phyloP scores from a whole-genome alignment of 2,888 invertebrate species.

The Napeogenes inachia region DNA sequence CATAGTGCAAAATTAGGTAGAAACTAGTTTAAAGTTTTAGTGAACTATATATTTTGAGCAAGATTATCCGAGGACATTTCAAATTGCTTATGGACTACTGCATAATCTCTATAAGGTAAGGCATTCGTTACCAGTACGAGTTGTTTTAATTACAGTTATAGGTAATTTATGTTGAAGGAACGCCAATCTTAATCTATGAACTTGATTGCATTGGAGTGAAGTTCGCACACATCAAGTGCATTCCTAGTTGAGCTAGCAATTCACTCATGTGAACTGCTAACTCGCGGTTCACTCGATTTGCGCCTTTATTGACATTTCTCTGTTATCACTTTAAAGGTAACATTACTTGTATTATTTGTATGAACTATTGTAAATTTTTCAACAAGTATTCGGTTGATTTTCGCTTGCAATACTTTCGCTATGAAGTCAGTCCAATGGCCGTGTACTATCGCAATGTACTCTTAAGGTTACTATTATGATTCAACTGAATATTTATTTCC shows the following conservation, averaged over 20 bases:
- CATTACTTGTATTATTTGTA: neutral
- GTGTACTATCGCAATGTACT: slow-evolving; percentile 17
- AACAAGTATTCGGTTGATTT: slow-evolving; percentile 19
- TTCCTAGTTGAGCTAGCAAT: slow-evolving; percentile 61
- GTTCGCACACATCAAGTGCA: slow-evolving; percentile 56
- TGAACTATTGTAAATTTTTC: neutral
- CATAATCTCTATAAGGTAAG: slow-evolving; percentile 55
- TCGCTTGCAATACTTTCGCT: slow-evolving; percentile 5
- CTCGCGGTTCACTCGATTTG: slow-evolving; percentile 38
- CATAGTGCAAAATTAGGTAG: slow-evolving; percentile 66
- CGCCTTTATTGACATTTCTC: slow-evolving; percentile 36
- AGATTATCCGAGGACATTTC: slow-evolving; percentile 18
- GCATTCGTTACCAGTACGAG: slow-evolving; percentile 31
- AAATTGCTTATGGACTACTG: slow-evolving; percentile 60
- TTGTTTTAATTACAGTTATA: slow-evolving; percentile 35
- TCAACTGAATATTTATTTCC: slow-evolving; percentile 25
- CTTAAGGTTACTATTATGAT: slow-evolving; percentile 25
- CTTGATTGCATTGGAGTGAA: slow-evolving; percentile 67
- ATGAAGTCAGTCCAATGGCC: slow-evolving; percentile 16
- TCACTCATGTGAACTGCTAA: slow-evolving; percentile 50
- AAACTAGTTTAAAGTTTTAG: slow-evolving; percentile 55
- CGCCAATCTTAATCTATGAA: slow-evolving; percentile 75
- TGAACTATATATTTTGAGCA: slow-evolving; percentile 47
- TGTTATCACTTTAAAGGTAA: neutral
- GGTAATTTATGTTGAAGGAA: slow-evolving; percentile 47